Evolutionary conservation across 2,888 invertebrate species (phyloP).

Genomic region (Xanthia togata): DNA sequence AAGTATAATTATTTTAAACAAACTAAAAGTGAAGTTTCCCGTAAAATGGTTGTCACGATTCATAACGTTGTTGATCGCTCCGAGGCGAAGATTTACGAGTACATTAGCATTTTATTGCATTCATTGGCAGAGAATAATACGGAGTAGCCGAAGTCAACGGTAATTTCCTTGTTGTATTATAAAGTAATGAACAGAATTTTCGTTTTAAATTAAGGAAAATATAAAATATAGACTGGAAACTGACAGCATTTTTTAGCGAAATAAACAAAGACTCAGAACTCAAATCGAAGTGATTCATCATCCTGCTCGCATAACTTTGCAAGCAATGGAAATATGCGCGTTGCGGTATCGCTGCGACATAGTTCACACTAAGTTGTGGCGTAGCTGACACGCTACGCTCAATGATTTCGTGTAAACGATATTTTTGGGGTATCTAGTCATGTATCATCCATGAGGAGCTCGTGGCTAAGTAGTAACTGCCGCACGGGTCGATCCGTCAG

Average conservation of each 20-base stretch:
- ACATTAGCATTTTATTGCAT: neutral
- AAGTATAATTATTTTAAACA: no score
- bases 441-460: no score
- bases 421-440: neutral
- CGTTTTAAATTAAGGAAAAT: neutral
- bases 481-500: no score
- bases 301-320: neutral
- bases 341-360: neutral
- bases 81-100: neutral
- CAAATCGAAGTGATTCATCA: neutral
- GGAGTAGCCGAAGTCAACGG: no score
- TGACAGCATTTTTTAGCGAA: neutral
- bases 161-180: neutral
- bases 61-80: neutral
- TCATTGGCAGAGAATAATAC: neutral
- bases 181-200: neutral
- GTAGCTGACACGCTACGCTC: no score
- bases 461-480: no score
- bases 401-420: neutral
- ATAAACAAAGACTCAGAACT: neutral
- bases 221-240: neutral
- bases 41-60: neutral
- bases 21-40: neutral
- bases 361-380: neutral
- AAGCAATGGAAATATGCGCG: neutral